Evolutionary conservation across 2,797 vertebrate species (phyloP).

Genomic region (Loris lydekkerianus): DNA sequence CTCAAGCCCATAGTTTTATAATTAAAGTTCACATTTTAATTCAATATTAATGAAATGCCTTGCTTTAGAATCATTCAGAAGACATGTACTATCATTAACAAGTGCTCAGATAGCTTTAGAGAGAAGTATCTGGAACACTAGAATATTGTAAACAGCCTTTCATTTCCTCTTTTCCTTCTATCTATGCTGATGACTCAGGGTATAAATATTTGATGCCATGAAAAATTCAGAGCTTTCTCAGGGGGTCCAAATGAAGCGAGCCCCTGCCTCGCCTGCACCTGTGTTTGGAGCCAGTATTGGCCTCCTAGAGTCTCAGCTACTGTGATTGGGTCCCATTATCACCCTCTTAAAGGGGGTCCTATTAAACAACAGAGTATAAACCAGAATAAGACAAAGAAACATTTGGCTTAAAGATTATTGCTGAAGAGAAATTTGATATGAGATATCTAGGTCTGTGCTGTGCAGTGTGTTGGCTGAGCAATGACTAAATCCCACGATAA

Average conservation of each 20-base stretch:
- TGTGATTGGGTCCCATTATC: neutral
- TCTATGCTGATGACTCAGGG: neutral
- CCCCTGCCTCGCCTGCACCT: neutral
- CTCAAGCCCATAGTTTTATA: neutral
- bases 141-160: neutral
- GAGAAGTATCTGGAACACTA: neutral
- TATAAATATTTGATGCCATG: neutral
- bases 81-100: neutral
- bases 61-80: neutral
- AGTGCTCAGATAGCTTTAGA: neutral
- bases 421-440: neutral
- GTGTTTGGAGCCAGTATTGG: neutral
- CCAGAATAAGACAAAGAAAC: neutral
- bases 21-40: neutral
- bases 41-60: constrained; percentile 19
- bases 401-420: neutral
- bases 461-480: neutral
- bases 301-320: neutral
- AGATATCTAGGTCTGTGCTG: neutral
- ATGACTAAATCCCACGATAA: neutral
- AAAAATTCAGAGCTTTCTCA: constrained; percentile 30
- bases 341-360: neutral
- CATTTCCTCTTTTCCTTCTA: neutral
- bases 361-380: neutral
- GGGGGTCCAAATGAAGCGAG: neutral